Evolutionary conservation across 2,113 vertebrate genomes (phyloP).

Genomic region (Cariama cristata): DNA sequence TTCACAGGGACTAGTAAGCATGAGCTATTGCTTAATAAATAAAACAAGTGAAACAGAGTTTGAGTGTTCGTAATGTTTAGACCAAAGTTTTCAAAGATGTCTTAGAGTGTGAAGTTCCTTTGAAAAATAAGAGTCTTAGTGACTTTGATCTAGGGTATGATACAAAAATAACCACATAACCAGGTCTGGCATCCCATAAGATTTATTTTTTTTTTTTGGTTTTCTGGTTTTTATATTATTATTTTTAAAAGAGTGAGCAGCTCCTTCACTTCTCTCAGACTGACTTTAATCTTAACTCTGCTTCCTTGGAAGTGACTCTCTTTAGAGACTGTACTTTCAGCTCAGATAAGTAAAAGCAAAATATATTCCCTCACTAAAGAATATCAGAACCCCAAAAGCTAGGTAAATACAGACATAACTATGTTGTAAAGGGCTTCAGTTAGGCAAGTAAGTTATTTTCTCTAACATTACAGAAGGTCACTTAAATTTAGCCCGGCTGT

Average conservation of each 20-base stretch:
- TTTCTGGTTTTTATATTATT: background rate
- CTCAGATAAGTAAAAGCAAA: background rate
- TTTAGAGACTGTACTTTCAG: background rate
- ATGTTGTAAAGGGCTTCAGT: background rate
- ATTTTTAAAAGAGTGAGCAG: background rate
- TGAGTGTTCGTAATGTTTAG: conserved; percentile 22
- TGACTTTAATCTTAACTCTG: conserved; percentile 42
- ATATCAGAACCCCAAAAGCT: background rate
- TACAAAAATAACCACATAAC: conserved; percentile 32
- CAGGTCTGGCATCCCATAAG: background rate
- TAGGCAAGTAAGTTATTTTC: conserved; percentile 20
- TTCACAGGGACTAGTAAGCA: background rate
- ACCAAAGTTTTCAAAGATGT: conserved; percentile 36
- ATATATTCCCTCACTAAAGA: background rate
- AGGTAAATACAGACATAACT: background rate
- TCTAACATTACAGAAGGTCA: background rate
- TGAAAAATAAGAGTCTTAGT: conserved; percentile 21
- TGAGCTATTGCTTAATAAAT: conserved; percentile 37
- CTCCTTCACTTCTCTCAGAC: background rate
- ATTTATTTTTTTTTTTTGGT: background rate
- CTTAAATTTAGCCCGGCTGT: conserved; percentile 1
- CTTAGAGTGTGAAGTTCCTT: conserved; percentile 12
- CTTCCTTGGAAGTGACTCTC: background rate
- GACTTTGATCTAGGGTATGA: conserved; percentile 40
- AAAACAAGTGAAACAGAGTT: conserved; percentile 44